A percentile compares a stretch with the other conserved stretches of the same genome.
Evolutionary conservation across 1,140 invertebrate genomes (phyloP).

Genomic region (Lepidurus couesii): DNA sequence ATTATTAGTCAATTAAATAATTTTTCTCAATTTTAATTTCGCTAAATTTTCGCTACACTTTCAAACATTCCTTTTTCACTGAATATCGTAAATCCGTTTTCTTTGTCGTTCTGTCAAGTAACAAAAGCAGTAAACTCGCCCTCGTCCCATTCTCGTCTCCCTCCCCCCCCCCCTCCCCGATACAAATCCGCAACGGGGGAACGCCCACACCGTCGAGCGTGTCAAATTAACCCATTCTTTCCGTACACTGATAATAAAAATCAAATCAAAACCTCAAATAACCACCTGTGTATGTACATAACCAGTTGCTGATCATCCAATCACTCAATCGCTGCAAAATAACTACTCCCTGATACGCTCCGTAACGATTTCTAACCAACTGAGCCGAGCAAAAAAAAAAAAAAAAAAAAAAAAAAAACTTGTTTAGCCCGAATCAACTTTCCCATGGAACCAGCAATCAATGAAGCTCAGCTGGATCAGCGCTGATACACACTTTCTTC

Average conservation of each 20-base stretch:
- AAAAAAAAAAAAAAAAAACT: neutral
- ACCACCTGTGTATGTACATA: neutral
- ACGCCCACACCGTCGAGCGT: neutral
- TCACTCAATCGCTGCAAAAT: neutral
- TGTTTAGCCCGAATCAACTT: neutral
- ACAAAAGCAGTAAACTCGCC: neutral
- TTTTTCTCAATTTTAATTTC: too few species aligned
- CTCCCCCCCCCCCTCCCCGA: too few species aligned
- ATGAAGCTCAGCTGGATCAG: slow-evolving; percentile 9
- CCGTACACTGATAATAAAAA: neutral
- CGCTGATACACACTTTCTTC: neutral
- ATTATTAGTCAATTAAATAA: too few species aligned
- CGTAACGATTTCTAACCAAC: too few species aligned
- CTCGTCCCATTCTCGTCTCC: neutral
- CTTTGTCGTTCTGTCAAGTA: too few species aligned
- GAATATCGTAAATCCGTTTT: too few species aligned
- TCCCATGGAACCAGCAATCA: slow-evolving; percentile 13
- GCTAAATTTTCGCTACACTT: too few species aligned
- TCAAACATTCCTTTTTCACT: too few species aligned
- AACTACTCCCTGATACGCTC: neutral
- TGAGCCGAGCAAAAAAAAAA: neutral
- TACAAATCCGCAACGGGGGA: neutral
- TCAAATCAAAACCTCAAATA: neutral
- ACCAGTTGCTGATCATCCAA: slow-evolving; percentile 1
- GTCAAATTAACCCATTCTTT: neutral